phyloP scores from a whole-genome alignment of 2,888 invertebrate species.

The Alitta virens region DNA sequence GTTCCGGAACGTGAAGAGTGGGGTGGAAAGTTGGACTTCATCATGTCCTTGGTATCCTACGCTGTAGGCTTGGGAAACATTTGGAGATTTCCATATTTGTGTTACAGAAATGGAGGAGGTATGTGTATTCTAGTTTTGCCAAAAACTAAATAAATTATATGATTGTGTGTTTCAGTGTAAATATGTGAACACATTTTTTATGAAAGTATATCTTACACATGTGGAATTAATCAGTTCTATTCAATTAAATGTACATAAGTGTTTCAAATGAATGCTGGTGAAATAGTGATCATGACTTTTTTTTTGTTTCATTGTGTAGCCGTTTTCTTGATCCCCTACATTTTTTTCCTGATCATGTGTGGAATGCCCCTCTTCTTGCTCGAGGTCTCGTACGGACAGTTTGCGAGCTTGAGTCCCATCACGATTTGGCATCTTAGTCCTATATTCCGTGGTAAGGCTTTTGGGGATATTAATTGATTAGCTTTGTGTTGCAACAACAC shows the following conservation, averaged over 20 bases:
- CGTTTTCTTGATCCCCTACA: constrained; percentile 68
- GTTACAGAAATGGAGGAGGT: constrained; percentile 11
- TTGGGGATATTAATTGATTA: too few relatives aligned
- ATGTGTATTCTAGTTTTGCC: too few relatives aligned
- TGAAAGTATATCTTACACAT: too few relatives aligned
- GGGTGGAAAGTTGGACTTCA: constrained; percentile 2
- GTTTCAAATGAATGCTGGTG: too few relatives aligned
- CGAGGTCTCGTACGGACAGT: constrained; percentile 66
- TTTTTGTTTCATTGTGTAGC: constrained; percentile 57
- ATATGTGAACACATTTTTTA: too few relatives aligned
- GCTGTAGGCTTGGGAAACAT: constrained; percentile 7
- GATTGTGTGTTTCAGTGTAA: too few relatives aligned
- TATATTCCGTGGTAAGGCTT: constrained; percentile 61
- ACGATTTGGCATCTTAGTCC: constrained; percentile 65
- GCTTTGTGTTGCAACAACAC: too few relatives aligned
- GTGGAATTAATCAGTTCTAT: too few relatives aligned
- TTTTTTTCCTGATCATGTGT: constrained; percentile 63
- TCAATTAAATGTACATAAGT: too few relatives aligned
- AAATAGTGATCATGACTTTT: too few relatives aligned
- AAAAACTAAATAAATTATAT: too few relatives aligned
- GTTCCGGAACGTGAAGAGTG: constrained; percentile 2
- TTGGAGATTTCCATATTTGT: constrained; percentile 8
- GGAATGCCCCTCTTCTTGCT: constrained; percentile 66
- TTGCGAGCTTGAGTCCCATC: constrained; percentile 63
- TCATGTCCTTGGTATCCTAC: constrained; percentile 1